Evolutionary conservation across 2,888 invertebrate genomes (phyloP).

Genomic region (Chaitophorus viminalis): DNA sequence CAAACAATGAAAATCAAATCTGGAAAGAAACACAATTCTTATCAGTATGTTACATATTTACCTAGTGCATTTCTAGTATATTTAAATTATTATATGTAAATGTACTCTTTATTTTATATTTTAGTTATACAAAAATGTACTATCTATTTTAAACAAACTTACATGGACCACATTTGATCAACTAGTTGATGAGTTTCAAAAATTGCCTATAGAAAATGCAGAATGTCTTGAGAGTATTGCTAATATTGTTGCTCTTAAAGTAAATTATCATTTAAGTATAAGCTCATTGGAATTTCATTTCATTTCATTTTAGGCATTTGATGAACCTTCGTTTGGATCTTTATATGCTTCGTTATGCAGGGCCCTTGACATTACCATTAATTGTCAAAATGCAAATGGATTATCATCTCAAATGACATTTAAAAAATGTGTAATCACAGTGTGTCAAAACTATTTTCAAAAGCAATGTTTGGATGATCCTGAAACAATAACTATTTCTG

Average conservation of each 20-base stretch:
- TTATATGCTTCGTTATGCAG: constrained; percentile 45
- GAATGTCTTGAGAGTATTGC: constrained; percentile 58
- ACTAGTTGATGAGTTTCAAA: constrained; percentile 44
- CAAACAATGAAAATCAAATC: constrained; percentile 46
- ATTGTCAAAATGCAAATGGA: constrained; percentile 30
- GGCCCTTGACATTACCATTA: constrained; percentile 44
- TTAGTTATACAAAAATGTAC: constrained; percentile 52
- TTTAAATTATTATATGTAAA: background rate
- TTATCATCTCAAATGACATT: constrained; percentile 33
- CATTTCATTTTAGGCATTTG: constrained; percentile 39
- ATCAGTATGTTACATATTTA: constrained; percentile 23
- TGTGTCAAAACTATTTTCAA: constrained; percentile 55
- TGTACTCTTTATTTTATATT: constrained; percentile 9
- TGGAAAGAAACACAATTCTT: constrained; percentile 54
- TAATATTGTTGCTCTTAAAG: constrained; percentile 58
- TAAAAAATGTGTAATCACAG: constrained; percentile 37
- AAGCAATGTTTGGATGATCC: constrained; percentile 39
- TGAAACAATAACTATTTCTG: background rate
- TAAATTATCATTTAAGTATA: constrained; percentile 10
- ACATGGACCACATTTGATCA: constrained; percentile 52
- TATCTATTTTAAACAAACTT: constrained; percentile 53
- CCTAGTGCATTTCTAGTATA: background rate
- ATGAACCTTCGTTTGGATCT: constrained; percentile 51
- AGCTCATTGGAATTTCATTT: background rate
- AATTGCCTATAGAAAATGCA: constrained; percentile 42